Conservation (phyloP, 2,113 vertebrate genomes). For the Catharus minimus region DNA sequence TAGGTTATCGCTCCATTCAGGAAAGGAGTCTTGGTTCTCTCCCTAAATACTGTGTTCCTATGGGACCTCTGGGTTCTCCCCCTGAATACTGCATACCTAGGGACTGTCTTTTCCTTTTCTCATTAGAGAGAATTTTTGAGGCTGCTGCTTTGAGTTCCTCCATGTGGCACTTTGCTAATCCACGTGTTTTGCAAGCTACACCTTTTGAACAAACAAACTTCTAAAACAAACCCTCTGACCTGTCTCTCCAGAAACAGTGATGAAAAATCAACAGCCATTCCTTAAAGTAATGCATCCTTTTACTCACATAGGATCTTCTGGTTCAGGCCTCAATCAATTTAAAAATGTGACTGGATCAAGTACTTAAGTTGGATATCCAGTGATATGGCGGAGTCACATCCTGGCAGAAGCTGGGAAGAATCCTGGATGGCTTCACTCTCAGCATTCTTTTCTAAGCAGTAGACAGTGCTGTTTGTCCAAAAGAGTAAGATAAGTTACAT, state of each 20-base stretch:
- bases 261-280: not conserved
- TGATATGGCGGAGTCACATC: rapidly evolving
- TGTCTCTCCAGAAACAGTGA: not conserved
- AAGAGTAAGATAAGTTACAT: conserved; percentile 5
- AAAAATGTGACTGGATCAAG: not conserved
- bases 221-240: not conserved
- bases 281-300: not conserved
- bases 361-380: not conserved
- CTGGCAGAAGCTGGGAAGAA: not conserved
- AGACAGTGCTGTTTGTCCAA: not conserved
- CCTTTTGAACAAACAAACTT: conserved; percentile 5
- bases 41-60: not conserved
- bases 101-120: not conserved
- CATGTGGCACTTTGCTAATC: not conserved
- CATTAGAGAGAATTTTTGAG: not conserved
- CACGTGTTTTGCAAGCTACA: not conserved
- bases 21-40: not conserved
- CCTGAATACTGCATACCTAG: not conserved
- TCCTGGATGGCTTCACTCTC: not conserved
- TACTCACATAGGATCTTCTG: not conserved
- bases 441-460: not conserved
- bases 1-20: not conserved
- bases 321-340: not conserved
- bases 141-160: conserved; percentile 17
- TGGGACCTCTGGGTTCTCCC: not conserved